Base-by-base conservation (phyloP, 2,888 invertebrate species). In the Epiblema foenella region DNA sequence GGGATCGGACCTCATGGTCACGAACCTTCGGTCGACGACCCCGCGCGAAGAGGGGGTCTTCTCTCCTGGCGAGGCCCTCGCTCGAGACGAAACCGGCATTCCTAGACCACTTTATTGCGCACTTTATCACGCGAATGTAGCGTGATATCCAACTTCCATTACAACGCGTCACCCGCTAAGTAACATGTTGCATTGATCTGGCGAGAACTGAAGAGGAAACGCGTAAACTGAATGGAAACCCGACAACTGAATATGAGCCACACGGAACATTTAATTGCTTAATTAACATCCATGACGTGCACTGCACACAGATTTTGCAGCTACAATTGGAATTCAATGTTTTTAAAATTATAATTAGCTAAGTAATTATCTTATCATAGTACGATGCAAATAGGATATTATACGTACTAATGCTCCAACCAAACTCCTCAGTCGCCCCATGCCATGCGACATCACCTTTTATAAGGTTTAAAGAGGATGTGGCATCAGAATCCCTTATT, bases 1-100 rank as follows among this genome's bases (percentile, higher is more conserved):
- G 83, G 81, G 81, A 81, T 77, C 74, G 73, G 74, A 74, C 77
- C 76, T 76, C 86, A 88, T 87, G 86, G 86, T 83, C 83, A 81
- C 72, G 69, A 73, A 74, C 75, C 74, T 42, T 76, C 83, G 89
- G 86, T 85, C 87, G 78, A 78, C 80, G 86, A 90, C 88, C 24
- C 89, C 87, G 59, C 60, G 37, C 64, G 51, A 54, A 64, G 33
- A 33, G 56, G 59, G 60, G 62, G 4, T n/a, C n/a, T n/a, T n/a
- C 58, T 49, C 67, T 65, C 65, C 52, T 63, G 54, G 66, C 66
- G 46, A 68, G 71, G 73, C 63, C 54, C 64, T 64, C 67, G 73
- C 69, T 73, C 65, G 63, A 73, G 66, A 70, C 69, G 63, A 52
- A 71, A 75, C 75, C 78, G 77, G 77, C 81, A 82, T 83, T 83